A percentile compares a stretch with the other conserved stretches of the same genome.
These are phyloP conservation scores for Poeciliopsis retropinna DNA, from an alignment of 2,113 vertebrate species.

Conservation along the genomic window DNA sequence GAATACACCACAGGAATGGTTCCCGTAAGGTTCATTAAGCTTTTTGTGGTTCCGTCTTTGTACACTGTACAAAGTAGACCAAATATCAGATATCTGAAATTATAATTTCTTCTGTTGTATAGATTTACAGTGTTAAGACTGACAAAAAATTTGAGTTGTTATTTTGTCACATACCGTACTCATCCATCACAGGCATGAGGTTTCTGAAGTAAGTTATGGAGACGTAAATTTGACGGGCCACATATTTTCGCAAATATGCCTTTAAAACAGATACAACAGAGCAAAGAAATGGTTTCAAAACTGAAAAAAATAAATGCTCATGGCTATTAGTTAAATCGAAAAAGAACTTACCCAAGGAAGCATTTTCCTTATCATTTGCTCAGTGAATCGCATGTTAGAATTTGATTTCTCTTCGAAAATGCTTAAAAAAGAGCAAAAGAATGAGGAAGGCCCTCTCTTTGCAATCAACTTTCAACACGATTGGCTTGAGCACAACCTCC, in stretches of 20 bases:
- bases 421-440: background rate
- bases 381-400: conserved; percentile 72
- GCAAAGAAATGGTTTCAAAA: background rate
- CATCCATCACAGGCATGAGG: conserved; percentile 87
- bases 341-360: conserved; percentile 86
- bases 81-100: background rate
- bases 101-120: background rate
- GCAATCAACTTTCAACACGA: background rate
- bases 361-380: conserved; percentile 84
- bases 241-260: conserved; percentile 86
- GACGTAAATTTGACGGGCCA: conserved; percentile 83
- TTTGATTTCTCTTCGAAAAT: background rate
- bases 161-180: conserved; percentile 81
- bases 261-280: conserved; percentile 57
- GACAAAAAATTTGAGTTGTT: background rate
- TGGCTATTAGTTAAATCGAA: no score
- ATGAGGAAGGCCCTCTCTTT: background rate
- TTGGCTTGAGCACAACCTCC: conserved; percentile 20
- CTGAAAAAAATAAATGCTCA: background rate
- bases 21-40: conserved; percentile 89
- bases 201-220: conserved; percentile 85
- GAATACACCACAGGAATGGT: conserved; percentile 85
- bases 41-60: conserved; percentile 87
- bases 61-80: conserved; percentile 83
- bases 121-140: background rate